Conservation (phyloP, 2,797 vertebrate species). For the Anguilla marmorata region DNA sequence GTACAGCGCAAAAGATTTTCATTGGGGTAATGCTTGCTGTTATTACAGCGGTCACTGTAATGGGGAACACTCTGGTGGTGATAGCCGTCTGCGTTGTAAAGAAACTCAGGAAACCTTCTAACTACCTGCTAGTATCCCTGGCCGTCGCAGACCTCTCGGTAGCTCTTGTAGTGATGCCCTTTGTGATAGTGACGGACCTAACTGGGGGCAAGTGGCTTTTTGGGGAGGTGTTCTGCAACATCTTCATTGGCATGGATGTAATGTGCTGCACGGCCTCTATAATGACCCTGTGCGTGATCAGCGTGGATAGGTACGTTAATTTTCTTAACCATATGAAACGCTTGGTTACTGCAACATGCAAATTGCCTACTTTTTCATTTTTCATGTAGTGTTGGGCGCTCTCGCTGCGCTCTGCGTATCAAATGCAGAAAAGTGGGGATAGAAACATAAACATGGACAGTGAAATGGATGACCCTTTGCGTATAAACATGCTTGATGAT, state of each 20-base stretch:
- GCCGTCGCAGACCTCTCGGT: constrained; percentile 79
- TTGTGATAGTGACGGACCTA: constrained; percentile 79
- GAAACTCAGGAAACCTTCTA: constrained; percentile 77
- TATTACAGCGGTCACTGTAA: constrained; percentile 77
- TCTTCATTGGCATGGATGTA: constrained; percentile 82
- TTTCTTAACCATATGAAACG: background rate
- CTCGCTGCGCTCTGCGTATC: background rate
- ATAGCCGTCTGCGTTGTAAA: constrained; percentile 81
- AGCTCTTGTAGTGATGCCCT: constrained; percentile 79
- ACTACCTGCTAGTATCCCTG: constrained; percentile 78
- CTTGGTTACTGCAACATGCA: background rate
- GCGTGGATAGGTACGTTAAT: constrained; percentile 75
- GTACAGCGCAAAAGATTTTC: constrained; percentile 72
- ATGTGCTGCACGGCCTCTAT: constrained; percentile 83
- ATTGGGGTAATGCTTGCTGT: constrained; percentile 76
- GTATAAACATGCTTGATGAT: background rate
- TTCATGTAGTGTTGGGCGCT: background rate
- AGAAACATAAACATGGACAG: background rate
- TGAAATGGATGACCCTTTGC: background rate
- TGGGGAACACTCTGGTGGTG: constrained; percentile 80
- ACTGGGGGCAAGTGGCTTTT: constrained; percentile 82
- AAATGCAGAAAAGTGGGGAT: background rate
- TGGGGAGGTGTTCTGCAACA: constrained; percentile 80
- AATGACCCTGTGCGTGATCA: constrained; percentile 82
- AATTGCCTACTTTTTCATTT: background rate